Evolutionary conservation across 2,113 vertebrate genomes (phyloP).

Genomic region (Rhombomys opimus): DNA sequence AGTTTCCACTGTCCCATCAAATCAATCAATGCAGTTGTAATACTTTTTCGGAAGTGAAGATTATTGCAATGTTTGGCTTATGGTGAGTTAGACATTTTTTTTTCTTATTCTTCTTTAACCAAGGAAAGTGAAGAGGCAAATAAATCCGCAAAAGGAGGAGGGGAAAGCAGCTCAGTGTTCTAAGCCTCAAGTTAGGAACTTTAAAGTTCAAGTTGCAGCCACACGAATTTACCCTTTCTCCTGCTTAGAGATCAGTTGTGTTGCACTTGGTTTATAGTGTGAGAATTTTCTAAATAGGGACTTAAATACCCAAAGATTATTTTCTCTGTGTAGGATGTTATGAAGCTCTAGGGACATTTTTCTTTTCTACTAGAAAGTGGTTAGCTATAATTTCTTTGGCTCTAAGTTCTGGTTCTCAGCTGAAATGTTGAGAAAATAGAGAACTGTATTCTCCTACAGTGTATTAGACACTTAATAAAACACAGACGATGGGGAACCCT

Average conservation of each 20-base stretch:
- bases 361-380: slow-evolving; percentile 59
- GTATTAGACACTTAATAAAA: slow-evolving; percentile 81
- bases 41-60: slow-evolving; percentile 47
- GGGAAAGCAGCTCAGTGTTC: slow-evolving; percentile 26
- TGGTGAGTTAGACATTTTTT: slow-evolving; percentile 37
- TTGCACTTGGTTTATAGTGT: slow-evolving; percentile 43
- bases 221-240: neutral
- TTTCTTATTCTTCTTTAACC: neutral
- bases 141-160: neutral
- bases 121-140: slow-evolving; percentile 57
- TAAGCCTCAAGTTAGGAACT: slow-evolving; percentile 30
- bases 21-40: slow-evolving; percentile 39
- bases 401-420: slow-evolving; percentile 52
- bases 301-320: slow-evolving; percentile 30
- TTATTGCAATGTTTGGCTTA: slow-evolving; percentile 40
- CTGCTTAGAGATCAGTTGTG: slow-evolving; percentile 53
- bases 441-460: slow-evolving; percentile 64
- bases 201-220: slow-evolving; percentile 52
- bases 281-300: slow-evolving; percentile 29
- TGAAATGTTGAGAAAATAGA: slow-evolving; percentile 76
- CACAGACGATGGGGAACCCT: slow-evolving; percentile 70
- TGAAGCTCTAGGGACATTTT: slow-evolving; percentile 41
- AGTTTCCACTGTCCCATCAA: slow-evolving; percentile 1
- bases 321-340: slow-evolving; percentile 63
- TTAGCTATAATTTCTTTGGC: slow-evolving; percentile 77